These are phyloP conservation scores for Pollimyrus isidori DNA, from an alignment of 2,113 vertebrate species.

Conservation along the genomic window DNA sequence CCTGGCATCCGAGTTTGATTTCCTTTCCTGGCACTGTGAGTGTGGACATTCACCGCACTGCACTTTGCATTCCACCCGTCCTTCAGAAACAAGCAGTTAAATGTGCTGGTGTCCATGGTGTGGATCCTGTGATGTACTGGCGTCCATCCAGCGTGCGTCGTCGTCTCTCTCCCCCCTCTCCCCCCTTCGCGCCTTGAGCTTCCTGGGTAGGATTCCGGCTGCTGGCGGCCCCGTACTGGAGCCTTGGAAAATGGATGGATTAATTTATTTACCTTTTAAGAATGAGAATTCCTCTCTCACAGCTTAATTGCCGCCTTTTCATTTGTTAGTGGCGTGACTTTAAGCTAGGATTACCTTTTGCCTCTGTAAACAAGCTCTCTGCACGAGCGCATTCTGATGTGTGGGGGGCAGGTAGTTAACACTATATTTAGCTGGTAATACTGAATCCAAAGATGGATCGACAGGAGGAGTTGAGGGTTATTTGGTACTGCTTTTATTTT, in stretches of 20 bases:
- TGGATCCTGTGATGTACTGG: neutral
- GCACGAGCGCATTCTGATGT: neutral
- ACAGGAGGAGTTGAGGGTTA: neutral
- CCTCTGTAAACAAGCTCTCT: neutral
- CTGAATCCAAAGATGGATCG: neutral
- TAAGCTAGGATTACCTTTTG: neutral
- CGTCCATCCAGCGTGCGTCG: neutral
- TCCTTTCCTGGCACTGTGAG: neutral
- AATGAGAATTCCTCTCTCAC: neutral
- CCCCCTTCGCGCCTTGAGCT: neutral
- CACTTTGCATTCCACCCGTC: neutral
- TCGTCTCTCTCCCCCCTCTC: neutral
- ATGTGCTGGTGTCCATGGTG: neutral
- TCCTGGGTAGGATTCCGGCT: neutral
- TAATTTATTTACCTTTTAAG: neutral
- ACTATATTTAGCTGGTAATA: neutral
- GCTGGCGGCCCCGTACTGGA: neutral
- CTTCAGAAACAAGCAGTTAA: neutral
- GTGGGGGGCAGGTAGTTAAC: neutral
- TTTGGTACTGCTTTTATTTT: neutral
- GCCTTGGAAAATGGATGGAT: neutral
- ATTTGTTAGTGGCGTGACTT: neutral
- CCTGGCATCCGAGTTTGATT: neutral
- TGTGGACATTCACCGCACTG: neutral
- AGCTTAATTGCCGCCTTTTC: neutral